These are phyloP conservation scores for Protodeltote pygarga DNA, from an alignment of 2,888 invertebrate species.

Conservation along the genomic window DNA sequence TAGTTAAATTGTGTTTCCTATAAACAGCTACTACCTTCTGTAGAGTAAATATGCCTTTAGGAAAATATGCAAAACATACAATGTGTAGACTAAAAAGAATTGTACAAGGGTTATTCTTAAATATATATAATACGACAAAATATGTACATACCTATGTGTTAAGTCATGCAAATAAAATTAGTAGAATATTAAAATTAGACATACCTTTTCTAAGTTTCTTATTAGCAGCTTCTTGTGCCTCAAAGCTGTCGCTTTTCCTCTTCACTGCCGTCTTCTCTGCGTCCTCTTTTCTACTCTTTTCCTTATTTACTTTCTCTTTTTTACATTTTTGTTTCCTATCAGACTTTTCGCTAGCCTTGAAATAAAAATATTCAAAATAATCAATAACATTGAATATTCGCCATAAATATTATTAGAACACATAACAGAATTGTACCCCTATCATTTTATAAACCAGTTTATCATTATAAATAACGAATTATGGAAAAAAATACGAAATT, in stretches of 20 bases:
- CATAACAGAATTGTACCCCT: not conserved
- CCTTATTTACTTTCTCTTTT: conserved; percentile 61
- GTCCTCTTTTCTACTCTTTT: conserved; percentile 63
- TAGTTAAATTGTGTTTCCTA: no score
- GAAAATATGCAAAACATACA: no score
- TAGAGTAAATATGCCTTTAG: no score
- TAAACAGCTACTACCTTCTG: no score
- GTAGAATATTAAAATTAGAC: no score
- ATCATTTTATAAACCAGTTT: conserved; percentile 23
- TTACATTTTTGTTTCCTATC: conserved; percentile 55
- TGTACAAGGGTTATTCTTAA: no score
- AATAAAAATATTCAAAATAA: conserved; percentile 28
- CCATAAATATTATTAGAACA: not conserved
- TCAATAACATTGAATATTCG: not conserved
- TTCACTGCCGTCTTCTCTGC: conserved; percentile 63
- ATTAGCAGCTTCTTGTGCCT: conserved; percentile 53
- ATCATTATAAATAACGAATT: conserved; percentile 2
- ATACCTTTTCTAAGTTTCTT: conserved; percentile 69
- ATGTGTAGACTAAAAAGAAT: no score
- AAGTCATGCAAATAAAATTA: conserved; percentile 8
- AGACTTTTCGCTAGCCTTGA: conserved; percentile 66
- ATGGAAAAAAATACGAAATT: conserved; percentile 59
- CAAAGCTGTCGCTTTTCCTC: conserved; percentile 67
- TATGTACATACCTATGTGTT: no score
- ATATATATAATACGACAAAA: no score